Evolutionary conservation across 1,140 invertebrate genomes (phyloP), one percentile per base, ranked within the genome.

Genomic region (Probaryconus sp.): DNA sequence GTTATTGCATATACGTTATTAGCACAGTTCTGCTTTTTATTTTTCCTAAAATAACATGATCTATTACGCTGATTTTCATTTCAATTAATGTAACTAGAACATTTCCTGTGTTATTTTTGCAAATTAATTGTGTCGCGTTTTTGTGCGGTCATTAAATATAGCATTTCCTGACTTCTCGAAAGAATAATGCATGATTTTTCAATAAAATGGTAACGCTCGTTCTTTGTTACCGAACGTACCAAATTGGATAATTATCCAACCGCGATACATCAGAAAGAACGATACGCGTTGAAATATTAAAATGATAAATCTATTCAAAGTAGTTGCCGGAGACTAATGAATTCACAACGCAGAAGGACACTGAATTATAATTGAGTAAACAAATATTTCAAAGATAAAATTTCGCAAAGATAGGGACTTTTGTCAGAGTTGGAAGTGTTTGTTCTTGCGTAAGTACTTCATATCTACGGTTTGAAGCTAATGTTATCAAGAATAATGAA

Each of bases 401-500:
- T 72, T 71, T 69, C 18, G 51, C 60, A 43, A 64, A 71, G 63
- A 68, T 64, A 77, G 68, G 56, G 56, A 71, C 63, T 77, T 68
- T 72, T 68, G 50, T 67, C 63, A 18, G 56, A 76, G 74, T 76
- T 76, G 61, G n/a, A 63, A 76, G 67, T 71, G 67, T 76, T 76
- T 76, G 67, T 76, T 76, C 67, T 76, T 68, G 68, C 63, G 67
- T 76, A 76, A 71, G 74, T 71, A 76, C 74, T 72, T 72, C 64
- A 65, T 72, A 69, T 72, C 68, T 77, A 69, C 51, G 53, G 58
- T 67, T 72, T 63, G 74, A 71, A 76, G 74, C 74, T 76, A 76
- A 76, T 76, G 74, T 64, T 76, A 76, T 76, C 74, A 76, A 71
- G 68, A 72, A 68, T 76, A 76, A 72, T 76, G 63, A 76, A 76